Conservation (phyloP, 2,113 vertebrate species). For the Epinephelus lanceolatus region DNA sequence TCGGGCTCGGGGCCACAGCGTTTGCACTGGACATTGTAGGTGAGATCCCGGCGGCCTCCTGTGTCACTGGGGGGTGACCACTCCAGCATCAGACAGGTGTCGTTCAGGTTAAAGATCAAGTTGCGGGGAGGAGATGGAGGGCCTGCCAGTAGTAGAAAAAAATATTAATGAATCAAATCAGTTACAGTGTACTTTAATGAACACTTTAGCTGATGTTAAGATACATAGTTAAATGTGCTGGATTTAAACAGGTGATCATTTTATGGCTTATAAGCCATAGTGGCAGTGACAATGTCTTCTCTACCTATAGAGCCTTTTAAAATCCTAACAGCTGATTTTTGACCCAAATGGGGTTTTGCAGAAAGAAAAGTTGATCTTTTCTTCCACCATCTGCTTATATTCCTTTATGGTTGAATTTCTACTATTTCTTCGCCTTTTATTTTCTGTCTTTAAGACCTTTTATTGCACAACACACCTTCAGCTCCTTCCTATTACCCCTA, state of each 20-base stretch:
- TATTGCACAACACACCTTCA: not conserved
- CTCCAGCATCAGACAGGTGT: slow-evolving; percentile 93
- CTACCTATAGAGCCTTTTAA: not conserved
- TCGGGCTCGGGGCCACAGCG: slow-evolving; percentile 87
- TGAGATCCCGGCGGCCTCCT: slow-evolving; percentile 93
- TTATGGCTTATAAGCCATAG: not conserved
- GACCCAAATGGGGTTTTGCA: not conserved
- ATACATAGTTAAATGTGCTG: not conserved
- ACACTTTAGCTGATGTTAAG: not conserved
- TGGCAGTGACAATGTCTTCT: not conserved
- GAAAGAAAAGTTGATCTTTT: not conserved
- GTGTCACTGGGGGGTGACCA: slow-evolving; percentile 95
- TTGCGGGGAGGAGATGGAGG: slow-evolving; percentile 90
- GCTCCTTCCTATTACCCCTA: not conserved
- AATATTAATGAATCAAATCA: not conserved
- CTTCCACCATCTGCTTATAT: not conserved
- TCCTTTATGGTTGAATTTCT: not conserved
- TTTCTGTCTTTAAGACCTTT: not conserved
- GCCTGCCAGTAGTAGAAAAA: slow-evolving; percentile 74
- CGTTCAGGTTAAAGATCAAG: slow-evolving; percentile 93
- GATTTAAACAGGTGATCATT: not conserved
- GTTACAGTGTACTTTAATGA: not conserved
- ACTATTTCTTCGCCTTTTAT: not conserved
- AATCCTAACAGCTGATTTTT: not conserved
- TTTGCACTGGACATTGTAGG: slow-evolving; percentile 94